phyloP scores from a whole-genome alignment of 2,888 invertebrate genomes.

The Drosophila anomalata region DNA sequence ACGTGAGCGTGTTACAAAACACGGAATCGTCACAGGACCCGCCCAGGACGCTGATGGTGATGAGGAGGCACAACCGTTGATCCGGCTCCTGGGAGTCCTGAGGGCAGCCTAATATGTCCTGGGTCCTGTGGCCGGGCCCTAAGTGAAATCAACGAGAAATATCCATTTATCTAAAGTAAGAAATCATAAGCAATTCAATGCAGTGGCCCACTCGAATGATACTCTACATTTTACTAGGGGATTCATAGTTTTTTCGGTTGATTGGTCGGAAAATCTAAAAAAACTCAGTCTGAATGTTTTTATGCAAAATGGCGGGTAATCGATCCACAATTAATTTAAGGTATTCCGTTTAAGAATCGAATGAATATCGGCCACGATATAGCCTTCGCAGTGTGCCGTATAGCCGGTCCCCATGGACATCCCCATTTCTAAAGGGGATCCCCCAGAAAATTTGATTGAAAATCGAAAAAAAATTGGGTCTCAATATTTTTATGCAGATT shows the following conservation, averaged over 20 bases:
- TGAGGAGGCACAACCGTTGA: slow-evolving; percentile 61
- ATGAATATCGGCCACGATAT: too few relatives aligned
- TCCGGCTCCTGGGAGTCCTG: slow-evolving; percentile 36
- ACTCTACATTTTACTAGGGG: neutral
- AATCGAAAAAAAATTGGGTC: too few relatives aligned
- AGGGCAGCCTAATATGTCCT: slow-evolving; percentile 64
- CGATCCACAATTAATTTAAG: too few relatives aligned
- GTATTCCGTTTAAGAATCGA: too few relatives aligned
- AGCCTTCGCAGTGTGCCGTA: too few relatives aligned
- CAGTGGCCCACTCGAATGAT: slow-evolving; percentile 11
- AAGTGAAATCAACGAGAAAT: slow-evolving; percentile 74
- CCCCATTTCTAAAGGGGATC: too few relatives aligned
- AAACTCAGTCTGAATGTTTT: too few relatives aligned
- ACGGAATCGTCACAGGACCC: slow-evolving; percentile 34
- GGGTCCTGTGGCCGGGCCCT: slow-evolving; percentile 64
- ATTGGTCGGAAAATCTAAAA: neutral
- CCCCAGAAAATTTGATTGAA: too few relatives aligned
- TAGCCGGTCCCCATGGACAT: too few relatives aligned
- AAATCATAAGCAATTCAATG: slow-evolving; percentile 24
- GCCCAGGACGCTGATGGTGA: slow-evolving; percentile 45
- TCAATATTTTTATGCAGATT: too few relatives aligned
- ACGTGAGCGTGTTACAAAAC: slow-evolving; percentile 63
- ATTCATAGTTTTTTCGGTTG: neutral
- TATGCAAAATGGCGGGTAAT: too few relatives aligned
- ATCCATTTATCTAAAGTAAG: slow-evolving; percentile 35